A percentile compares a stretch with the other conserved stretches of the same genome.
Evolutionary conservation across 2,888 invertebrate genomes (phyloP).

Genomic region (Drosophila quinaria): DNA sequence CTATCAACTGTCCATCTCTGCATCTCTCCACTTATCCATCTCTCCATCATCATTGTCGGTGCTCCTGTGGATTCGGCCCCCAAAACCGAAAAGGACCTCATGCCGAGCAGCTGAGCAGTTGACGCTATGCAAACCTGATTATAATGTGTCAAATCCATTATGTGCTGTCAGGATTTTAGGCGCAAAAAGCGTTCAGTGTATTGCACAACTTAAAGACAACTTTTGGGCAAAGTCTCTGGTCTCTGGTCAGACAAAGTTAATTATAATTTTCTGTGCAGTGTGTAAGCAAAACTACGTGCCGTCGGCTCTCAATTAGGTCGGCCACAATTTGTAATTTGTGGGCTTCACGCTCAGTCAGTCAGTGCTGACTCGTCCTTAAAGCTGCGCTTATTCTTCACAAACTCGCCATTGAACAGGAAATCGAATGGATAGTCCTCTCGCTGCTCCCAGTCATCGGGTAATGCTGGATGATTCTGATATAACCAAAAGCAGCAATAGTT

Average conservation of each 20-base stretch:
- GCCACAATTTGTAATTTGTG: slow-evolving; percentile 29
- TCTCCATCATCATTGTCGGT: not conserved
- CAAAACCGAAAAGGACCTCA: slow-evolving; percentile 39
- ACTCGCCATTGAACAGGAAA: slow-evolving; percentile 41
- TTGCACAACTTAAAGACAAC: slow-evolving; percentile 32
- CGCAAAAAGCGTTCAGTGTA: slow-evolving; percentile 35
- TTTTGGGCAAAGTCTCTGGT: slow-evolving; percentile 17
- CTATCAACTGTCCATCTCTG: slow-evolving; percentile 36
- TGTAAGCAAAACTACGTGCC: slow-evolving; percentile 53
- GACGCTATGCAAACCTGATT: slow-evolving; percentile 75
- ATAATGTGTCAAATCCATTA: slow-evolving; percentile 82
- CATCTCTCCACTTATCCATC: not conserved
- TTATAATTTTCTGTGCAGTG: slow-evolving; percentile 66
- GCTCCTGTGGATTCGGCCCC: slow-evolving; percentile 39
- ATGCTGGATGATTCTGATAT: slow-evolving; percentile 37
- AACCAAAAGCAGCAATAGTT: slow-evolving; percentile 66
- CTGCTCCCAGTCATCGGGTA: slow-evolving; percentile 33
- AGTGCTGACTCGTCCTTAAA: not conserved
- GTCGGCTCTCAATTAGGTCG: slow-evolving; percentile 56
- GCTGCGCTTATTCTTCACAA: slow-evolving; percentile 39
- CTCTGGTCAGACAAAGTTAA: slow-evolving; percentile 69
- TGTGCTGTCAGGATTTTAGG: slow-evolving; percentile 67
- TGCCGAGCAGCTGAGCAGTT: slow-evolving; percentile 30
- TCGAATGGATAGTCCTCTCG: slow-evolving; percentile 37
- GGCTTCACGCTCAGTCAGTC: not conserved